Evolutionary conservation across 1,140 invertebrate genomes (phyloP).

Genomic region (Aphelenchoides avenae): DNA sequence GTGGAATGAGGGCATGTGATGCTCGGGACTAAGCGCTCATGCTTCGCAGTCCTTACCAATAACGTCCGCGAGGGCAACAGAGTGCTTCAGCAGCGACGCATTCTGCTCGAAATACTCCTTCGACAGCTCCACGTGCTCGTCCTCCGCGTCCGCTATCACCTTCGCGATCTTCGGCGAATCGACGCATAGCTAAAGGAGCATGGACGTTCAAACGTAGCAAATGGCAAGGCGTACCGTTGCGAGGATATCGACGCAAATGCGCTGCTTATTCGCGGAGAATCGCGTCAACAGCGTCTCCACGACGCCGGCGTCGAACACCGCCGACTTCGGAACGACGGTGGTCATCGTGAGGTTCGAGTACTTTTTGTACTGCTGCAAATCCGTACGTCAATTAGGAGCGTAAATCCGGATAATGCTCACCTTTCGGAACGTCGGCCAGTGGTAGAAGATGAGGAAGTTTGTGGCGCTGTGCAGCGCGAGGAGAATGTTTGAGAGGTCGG

Average conservation of each 20-base stretch:
- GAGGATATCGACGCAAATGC: slow-evolving; percentile 36
- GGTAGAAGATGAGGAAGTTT: slow-evolving; percentile 58
- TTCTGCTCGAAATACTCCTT: slow-evolving; percentile 25
- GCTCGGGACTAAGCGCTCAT: no score
- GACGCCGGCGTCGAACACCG: slow-evolving; percentile 27
- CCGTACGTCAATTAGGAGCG: neutral
- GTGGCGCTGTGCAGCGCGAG: slow-evolving; percentile 49
- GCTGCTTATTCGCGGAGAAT: slow-evolving; percentile 28
- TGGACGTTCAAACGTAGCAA: neutral
- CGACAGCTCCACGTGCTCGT: neutral
- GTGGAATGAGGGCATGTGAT: no score
- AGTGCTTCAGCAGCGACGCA: slow-evolving; percentile 19
- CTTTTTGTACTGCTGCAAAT: slow-evolving; percentile 24
- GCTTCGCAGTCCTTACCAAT: no score
- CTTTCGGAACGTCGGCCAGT: slow-evolving; percentile 38
- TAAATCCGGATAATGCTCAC: slow-evolving; percentile 10
- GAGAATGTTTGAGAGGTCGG: slow-evolving; percentile 54
- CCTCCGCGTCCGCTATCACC: slow-evolving; percentile 5
- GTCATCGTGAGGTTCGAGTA: slow-evolving; percentile 24
- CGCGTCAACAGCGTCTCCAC: slow-evolving; percentile 29
- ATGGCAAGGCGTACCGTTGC: slow-evolving; percentile 14
- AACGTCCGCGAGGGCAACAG: slow-evolving; percentile 27
- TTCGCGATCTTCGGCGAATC: slow-evolving; percentile 19
- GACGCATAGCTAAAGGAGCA: slow-evolving; percentile 26
- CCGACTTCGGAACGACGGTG: slow-evolving; percentile 13